A percentile compares a stretch with the other conserved stretches of the same genome.
Evolutionary conservation across 1,140 invertebrate genomes (phyloP).

Genomic region (Tribolium castaneum): DNA sequence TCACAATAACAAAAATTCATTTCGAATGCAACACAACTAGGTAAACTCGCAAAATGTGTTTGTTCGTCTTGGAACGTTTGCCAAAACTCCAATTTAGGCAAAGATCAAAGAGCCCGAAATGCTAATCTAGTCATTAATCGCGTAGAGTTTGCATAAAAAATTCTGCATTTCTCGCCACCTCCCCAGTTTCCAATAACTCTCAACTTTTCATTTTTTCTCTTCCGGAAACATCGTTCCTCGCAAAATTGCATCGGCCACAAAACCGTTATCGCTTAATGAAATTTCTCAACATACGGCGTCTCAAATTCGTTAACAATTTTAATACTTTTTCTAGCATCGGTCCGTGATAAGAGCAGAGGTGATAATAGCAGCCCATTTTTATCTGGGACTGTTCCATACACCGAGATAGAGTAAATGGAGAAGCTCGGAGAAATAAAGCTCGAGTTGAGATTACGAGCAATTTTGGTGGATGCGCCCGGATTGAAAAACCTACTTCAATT

Average conservation of each 20-base stretch:
- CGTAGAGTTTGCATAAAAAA: background rate
- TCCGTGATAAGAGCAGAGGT: background rate
- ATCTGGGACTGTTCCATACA: background rate
- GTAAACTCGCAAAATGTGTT: no score
- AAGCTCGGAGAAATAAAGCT: background rate
- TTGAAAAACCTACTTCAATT: background rate
- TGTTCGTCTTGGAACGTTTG: no score
- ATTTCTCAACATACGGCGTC: background rate
- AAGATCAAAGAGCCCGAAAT: no score
- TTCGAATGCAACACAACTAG: background rate
- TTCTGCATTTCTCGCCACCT: background rate
- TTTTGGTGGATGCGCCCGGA: background rate
- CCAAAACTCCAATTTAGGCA: no score
- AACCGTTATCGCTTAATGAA: background rate
- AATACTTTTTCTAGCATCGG: no score
- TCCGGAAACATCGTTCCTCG: background rate
- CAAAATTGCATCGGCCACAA: background rate
- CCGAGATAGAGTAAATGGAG: background rate
- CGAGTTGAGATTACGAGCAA: background rate
- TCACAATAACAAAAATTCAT: background rate
- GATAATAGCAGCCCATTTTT: background rate
- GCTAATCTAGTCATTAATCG: background rate
- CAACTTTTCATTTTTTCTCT: background rate
- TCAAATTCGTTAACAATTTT: background rate
- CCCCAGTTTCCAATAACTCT: background rate